Base-by-base conservation (phyloP, 2,797 vertebrate species). In the Gorsachius magnificus region DNA sequence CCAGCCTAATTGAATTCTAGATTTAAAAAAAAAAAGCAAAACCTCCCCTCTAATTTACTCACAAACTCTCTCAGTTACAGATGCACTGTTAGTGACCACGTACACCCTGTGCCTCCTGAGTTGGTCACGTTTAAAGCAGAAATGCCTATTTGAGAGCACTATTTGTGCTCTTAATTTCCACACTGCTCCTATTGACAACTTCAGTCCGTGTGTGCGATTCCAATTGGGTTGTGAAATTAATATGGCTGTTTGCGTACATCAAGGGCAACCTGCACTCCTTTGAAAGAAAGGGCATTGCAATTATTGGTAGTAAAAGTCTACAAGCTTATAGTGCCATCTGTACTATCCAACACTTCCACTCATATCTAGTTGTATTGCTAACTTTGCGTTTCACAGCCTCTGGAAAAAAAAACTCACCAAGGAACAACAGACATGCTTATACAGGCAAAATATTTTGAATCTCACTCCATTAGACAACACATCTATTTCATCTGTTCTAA, bases 361-460 rank as follows among this genome's bases (percentile, higher is more conserved):
- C 93, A 83, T 95, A 93, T 89, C 87, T 94, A 97, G 90, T 93
- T 94, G 89, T 95, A 97, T 93, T 97, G 97, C 96, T 96, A 96
- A 96, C 95, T 97, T 98, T 96, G 97, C 22, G 54, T 96, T 96
- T 95, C 97, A 92, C 97, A 98, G 96, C 77, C 95, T 94, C 95
- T 93, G 94, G 96, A 81, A 90, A 60, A 57, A 16, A 4, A 9
- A 31, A 35, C 11, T 36, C 83, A 87, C 90, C 89, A 51, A 93
- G 95, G 95, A 96, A 97, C 92, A 96, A 98, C 95, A 97, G 96
- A 96, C 89, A 94, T 75, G 72, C 97, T 98, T 96, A 96, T 94
- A 96, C 85, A 87, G 79, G 97, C 93, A 94, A 96, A 97, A 92
- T 95, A 80, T 96, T 98, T 97, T 97, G 96, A 96, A 95, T 97